Evolutionary conservation across 2,888 invertebrate genomes (phyloP).

Genomic region (Conus canariensis): DNA sequence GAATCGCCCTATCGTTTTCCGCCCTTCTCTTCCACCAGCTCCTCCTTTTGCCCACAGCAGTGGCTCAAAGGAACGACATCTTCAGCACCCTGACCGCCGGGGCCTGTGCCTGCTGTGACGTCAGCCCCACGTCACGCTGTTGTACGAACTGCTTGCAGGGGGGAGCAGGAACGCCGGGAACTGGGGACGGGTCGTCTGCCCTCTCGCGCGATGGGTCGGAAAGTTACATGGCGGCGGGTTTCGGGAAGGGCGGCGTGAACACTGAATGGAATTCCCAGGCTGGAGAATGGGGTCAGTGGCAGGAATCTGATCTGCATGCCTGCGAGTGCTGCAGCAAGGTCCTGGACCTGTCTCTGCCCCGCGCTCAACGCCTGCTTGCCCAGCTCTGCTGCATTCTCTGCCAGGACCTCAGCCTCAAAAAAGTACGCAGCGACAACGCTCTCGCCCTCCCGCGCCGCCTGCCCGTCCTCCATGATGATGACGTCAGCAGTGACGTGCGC

Average conservation of each 20-base stretch:
- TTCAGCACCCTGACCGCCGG: not conserved
- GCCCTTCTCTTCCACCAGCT: not conserved
- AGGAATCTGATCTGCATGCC: not conserved
- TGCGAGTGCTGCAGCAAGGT: constrained; percentile 3
- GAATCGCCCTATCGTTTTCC: not conserved
- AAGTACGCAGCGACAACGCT: not conserved
- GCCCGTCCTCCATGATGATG: not conserved
- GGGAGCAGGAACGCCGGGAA: not conserved
- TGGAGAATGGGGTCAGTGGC: too few species aligned
- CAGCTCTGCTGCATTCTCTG: not conserved
- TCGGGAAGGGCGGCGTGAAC: too few species aligned
- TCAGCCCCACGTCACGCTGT: not conserved
- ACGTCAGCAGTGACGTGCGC: not conserved
- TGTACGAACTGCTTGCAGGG: not conserved
- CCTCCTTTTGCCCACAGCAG: not conserved
- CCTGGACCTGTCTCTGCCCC: not conserved
- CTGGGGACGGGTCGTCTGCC: not conserved
- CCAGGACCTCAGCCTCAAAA: not conserved
- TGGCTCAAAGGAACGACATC: constrained; percentile 26
- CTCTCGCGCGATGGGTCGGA: not conserved
- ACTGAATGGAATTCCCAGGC: too few species aligned
- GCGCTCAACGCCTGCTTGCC: not conserved
- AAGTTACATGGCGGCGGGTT: not conserved
- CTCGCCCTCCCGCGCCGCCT: not conserved
- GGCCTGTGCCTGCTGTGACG: not conserved